Evolutionary conservation across 2,113 vertebrate genomes (phyloP).

Genomic region (Ochotona curzoniae): DNA sequence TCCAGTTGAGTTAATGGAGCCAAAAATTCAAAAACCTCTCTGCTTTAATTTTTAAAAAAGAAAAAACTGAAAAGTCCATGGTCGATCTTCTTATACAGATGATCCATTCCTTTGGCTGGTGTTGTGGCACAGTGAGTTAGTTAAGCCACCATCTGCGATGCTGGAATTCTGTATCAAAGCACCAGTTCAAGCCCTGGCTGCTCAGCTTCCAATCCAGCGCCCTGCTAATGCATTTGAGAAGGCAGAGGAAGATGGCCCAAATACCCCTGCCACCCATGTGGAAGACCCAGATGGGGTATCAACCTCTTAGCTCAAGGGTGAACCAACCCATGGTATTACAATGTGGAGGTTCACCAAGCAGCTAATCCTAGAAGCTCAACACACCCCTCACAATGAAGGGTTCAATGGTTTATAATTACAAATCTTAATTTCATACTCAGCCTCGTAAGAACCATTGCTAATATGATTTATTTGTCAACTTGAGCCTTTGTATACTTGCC

Average conservation of each 20-base stretch:
- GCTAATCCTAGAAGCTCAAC: background rate
- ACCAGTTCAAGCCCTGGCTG: no score
- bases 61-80: background rate
- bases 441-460: background rate
- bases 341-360: background rate
- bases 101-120: background rate
- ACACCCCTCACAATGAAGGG: background rate
- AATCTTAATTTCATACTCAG: conserved; percentile 21
- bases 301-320: background rate
- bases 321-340: background rate
- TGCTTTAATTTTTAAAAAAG: background rate
- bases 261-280: no score
- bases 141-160: no score
- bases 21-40: conserved; percentile 32
- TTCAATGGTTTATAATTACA: background rate
- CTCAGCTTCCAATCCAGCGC: no score
- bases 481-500: background rate
- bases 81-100: background rate
- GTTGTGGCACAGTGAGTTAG: no score
- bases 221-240: no score
- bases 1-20: background rate
- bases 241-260: no score
- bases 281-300: no score
- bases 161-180: no score
- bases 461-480: conserved; percentile 38